Evolutionary conservation across 2,113 vertebrate genomes (phyloP), one percentile per base, ranked within the genome.

Genomic region (Hippopotamus amphibius): DNA sequence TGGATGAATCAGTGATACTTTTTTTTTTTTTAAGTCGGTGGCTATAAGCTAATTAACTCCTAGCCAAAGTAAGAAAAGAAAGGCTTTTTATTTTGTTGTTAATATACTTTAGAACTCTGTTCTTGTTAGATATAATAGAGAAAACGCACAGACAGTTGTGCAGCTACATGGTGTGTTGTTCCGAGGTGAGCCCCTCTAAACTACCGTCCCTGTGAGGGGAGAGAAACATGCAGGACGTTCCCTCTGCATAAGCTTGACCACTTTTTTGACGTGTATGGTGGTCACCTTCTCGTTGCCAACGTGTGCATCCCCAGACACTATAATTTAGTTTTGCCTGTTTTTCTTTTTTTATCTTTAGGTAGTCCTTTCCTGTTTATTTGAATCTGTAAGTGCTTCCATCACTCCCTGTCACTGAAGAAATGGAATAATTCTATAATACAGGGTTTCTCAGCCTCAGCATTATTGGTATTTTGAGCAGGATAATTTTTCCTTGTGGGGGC

Each of bases 191-290:
- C 6, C 11, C 17, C 9, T 50, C 57, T 55, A 30, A 50, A 1
- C 13, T 8, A 8, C 19, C 13, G n/a, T 12, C 6, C 53, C 6
- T 3, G 12, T 22, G 17, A 28, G 48, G 43, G 77, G 77, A 33
- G 37, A 63, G 30, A 61, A 69, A 15, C 33, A 41, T 13, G 22
- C 10, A 46, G 19, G 21, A 57, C 30, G 28, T 15, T 66, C 7
- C 3, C 7, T 65, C 41, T 22, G 17, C 14, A 28, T 0, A 15
- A 81, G 3, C 1, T 0, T 16, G 21, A 46, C n/a, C 6, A 1
- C 30, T 72, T 22, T 21, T 13, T 30, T 68, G 21, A 74, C 7
- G 7, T 16, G 21, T 3, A 21, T 17, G 3, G 3, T 17, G 37
- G 19, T 22, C 15, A 11, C 5, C 0, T 33, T 69, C 21, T 33